Percentiles rank a stretch among this genome's conserved stretches.
Conservation (phyloP, 2,797 vertebrate genomes). For the Acanthornis magna region DNA sequence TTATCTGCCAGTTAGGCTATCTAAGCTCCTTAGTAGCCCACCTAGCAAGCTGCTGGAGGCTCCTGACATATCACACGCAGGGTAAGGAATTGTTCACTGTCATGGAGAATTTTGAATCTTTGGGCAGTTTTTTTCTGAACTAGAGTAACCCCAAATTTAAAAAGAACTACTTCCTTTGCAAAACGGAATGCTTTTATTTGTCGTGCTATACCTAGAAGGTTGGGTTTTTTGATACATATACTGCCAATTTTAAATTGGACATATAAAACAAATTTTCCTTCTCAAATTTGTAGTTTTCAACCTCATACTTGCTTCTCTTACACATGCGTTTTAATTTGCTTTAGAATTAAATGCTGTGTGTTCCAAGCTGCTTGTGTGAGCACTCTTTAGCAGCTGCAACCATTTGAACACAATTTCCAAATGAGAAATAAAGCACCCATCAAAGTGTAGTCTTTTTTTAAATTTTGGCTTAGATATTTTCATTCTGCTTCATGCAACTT, state of each 20-base stretch:
- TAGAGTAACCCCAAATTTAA: not conserved
- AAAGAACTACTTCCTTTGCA: not conserved
- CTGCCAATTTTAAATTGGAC: not conserved
- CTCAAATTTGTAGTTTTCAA: not conserved
- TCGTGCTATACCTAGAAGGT: not conserved
- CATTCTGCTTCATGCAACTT: not conserved
- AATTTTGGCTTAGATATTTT: not conserved
- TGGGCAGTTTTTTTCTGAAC: not conserved
- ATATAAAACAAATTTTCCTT: not conserved
- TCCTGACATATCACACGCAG: not conserved
- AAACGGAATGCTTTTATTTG: not conserved
- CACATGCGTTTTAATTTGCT: not conserved
- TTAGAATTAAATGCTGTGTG: not conserved
- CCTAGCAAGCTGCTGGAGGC: conserved; percentile 22
- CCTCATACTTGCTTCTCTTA: not conserved
- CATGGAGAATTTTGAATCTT: not conserved
- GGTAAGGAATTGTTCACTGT: not conserved
- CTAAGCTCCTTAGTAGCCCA: not conserved
- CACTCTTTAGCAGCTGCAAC: not conserved
- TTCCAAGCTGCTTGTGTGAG: not conserved
- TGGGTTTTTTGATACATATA: not conserved
- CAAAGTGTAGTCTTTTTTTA: not conserved
- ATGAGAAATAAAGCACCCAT: not conserved
- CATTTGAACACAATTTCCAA: not conserved
- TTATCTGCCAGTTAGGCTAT: not conserved